These are phyloP conservation scores for Sisor rabdophorus DNA, from an alignment of 2,113 vertebrate species.

Conservation along the genomic window DNA sequence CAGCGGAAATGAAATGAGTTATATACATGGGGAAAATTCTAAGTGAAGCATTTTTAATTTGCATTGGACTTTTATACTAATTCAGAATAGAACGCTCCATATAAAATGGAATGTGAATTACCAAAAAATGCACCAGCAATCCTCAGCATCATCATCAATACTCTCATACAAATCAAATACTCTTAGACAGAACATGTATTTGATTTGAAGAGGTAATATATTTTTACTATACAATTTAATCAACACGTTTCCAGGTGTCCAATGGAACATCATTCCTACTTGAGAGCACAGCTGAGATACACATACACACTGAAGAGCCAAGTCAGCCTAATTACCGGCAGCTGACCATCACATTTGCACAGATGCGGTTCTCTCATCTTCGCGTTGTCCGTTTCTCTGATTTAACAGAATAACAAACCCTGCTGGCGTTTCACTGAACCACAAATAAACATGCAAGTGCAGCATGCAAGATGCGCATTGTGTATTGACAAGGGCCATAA, in stretches of 20 bases:
- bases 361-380: not conserved
- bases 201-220: not conserved
- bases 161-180: too few relatives aligned
- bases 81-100: too few relatives aligned
- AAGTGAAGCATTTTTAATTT: too few relatives aligned
- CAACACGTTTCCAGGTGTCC: conserved; percentile 5
- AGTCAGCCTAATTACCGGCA: conserved; percentile 5
- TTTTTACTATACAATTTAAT: not conserved
- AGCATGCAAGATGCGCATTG: too few relatives aligned
- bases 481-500: too few relatives aligned
- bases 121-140: too few relatives aligned
- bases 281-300: conserved; percentile 18
- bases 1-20: too few relatives aligned
- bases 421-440: not conserved
- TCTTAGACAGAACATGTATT: not conserved
- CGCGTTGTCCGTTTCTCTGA: not conserved
- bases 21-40: too few relatives aligned
- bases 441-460: not conserved
- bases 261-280: not conserved
- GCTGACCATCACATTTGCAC: conserved; percentile 21
- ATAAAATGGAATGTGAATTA: too few relatives aligned
- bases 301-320: conserved; percentile 41
- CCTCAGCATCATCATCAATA: too few relatives aligned
- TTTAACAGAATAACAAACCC: not conserved
- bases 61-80: too few relatives aligned